Evolutionary conservation across 2,888 invertebrate species (phyloP), one percentile per base, ranked within the genome.

Genomic region (Dromius quadrimaculatus): DNA sequence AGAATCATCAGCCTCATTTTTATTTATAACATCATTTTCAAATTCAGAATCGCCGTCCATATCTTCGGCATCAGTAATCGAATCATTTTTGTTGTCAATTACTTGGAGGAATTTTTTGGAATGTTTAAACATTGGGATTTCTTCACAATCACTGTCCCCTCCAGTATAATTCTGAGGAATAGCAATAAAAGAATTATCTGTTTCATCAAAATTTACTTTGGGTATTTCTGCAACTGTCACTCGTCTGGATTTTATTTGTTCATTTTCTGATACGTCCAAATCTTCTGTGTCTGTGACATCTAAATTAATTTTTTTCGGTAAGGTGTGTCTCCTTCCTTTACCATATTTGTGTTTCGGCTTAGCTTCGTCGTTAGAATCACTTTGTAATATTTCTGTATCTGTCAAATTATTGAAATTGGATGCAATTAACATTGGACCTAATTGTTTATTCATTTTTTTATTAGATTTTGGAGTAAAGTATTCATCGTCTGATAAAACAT

Each of bases 41-140:
- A 45, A 3, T 38, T 23, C 38, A 13, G 81, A 78, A 6, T 81
- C 79, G 36, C 80, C 81, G 11, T 83, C 83, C 9, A 83, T 71
- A 38, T 81, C 81, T 73, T 84, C 83, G 36, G 81, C 80, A 71
- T 82, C 83, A 1, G 82, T 83, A 8, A 78, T 50, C 71, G 76
- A 76, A 54, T 75, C 77, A 17, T 74, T 28, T 28, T 54, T 19
- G 4, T 75, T 28, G 11, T 54, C 23, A 6, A 11, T 15, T 6
- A 32, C 9, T 11, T 23, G 19, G 77, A 76, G 68, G 74, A 74
- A n/a, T 77, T 74, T 8, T 15, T 15, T 54, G 13, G 15, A 6
- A n/a, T 28, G 4, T 23, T 28, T 54, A 4, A 54, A 54, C 13
- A 28, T 54, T 17, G 68, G 59, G 11, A 41, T 72, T 38, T 45